Conservation (phyloP, 2,113 vertebrate genomes). For the Puma concolor region DNA sequence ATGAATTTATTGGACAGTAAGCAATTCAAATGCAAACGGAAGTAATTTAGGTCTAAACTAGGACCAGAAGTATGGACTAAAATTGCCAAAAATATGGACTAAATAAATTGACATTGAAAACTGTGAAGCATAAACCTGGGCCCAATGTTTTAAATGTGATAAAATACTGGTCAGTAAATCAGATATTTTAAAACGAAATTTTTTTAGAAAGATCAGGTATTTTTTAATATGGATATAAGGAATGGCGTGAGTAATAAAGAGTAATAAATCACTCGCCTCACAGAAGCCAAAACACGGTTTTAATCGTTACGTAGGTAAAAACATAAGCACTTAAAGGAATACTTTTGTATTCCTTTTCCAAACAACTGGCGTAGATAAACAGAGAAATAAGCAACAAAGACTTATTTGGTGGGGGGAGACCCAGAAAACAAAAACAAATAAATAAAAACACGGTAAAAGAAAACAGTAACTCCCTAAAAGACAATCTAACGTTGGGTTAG, state of each 20-base stretch:
- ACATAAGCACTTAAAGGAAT: neutral
- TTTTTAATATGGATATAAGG: neutral
- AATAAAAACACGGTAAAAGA: neutral
- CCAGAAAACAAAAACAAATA: neutral
- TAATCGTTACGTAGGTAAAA: neutral
- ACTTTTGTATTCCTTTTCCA: neutral
- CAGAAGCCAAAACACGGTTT: neutral
- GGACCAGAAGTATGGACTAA: neutral
- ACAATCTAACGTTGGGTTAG: neutral
- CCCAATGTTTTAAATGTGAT: neutral
- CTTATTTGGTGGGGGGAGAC: accelerated
- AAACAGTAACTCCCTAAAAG: neutral
- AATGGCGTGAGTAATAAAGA: neutral
- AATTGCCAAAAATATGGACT: neutral
- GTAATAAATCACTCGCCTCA: neutral
- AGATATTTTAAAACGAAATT: neutral
- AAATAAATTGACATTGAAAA: neutral
- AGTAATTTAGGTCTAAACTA: neutral
- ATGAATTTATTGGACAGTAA: neutral
- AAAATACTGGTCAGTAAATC: neutral
- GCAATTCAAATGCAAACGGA: neutral
- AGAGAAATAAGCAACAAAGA: neutral
- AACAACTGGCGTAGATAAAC: neutral
- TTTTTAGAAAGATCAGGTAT: neutral
- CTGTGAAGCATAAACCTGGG: neutral